Percentiles rank a stretch among this genome's conserved stretches.
These are phyloP conservation scores for Mermis nigrescens DNA, from an alignment of 2,888 invertebrate genomes.

Conservation along the genomic window DNA sequence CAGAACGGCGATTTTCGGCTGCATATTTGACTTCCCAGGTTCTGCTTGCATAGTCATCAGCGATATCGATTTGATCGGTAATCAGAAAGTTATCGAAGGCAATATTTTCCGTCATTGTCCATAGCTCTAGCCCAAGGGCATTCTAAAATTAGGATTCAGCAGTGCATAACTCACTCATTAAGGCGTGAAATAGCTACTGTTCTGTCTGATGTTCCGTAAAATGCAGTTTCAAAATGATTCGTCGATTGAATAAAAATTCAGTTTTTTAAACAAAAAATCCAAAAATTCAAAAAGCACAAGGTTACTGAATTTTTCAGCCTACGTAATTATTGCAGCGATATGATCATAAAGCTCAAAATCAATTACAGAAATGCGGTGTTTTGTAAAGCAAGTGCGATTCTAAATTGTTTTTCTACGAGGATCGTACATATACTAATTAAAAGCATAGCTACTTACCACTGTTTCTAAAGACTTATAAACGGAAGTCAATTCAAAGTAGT, in stretches of 20 bases:
- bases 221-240: too few relatives aligned
- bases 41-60: slow-evolving; percentile 57
- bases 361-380: background rate
- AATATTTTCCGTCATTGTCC: slow-evolving; percentile 90
- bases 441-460: slow-evolving; percentile 52
- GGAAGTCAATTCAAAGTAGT: slow-evolving; percentile 68
- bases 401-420: too few relatives aligned
- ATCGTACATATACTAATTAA: too few relatives aligned
- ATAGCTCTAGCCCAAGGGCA: slow-evolving; percentile 84
- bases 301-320: too few relatives aligned
- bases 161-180: background rate
- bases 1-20: slow-evolving; percentile 31
- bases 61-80: slow-evolving; percentile 56
- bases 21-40: slow-evolving; percentile 61
- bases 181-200: too few relatives aligned
- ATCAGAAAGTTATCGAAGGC: slow-evolving; percentile 86
- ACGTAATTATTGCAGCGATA: background rate
- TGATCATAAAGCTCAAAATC: background rate
- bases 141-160: slow-evolving; percentile 41
- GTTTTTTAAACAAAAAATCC: too few relatives aligned
- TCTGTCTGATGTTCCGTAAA: too few relatives aligned
- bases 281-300: too few relatives aligned
- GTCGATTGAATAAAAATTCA: too few relatives aligned
- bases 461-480: slow-evolving; percentile 67
- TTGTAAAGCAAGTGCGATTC: too few relatives aligned